phyloP scores from a whole-genome alignment of 2,888 invertebrate genomes.

The Volucella zonaria region DNA sequence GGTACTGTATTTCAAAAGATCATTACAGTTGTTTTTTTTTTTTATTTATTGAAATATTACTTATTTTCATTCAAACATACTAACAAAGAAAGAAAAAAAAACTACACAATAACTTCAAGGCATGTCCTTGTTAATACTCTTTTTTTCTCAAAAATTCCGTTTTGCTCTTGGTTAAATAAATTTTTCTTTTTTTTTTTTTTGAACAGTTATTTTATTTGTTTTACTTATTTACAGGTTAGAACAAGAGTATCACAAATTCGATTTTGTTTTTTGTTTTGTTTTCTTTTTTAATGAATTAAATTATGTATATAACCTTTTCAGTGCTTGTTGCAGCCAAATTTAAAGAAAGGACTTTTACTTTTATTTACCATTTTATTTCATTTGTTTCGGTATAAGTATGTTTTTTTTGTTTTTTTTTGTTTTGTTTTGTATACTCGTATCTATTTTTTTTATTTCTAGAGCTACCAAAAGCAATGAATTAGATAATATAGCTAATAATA shows the following conservation, averaged over 20 bases:
- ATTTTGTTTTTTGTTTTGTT: slow-evolving; percentile 16
- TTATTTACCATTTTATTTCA: neutral
- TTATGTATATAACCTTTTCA: slow-evolving; percentile 22
- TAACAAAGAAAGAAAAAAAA: slow-evolving; percentile 49
- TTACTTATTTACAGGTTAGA: slow-evolving; percentile 55
- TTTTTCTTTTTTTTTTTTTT: slow-evolving; percentile 20
- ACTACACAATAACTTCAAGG: slow-evolving; percentile 52
- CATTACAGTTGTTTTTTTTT: neutral
- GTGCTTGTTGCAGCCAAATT: slow-evolving; percentile 31
- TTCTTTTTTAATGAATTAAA: neutral
- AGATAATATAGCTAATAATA: slow-evolving; percentile 53
- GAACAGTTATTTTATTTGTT: slow-evolving; percentile 16
- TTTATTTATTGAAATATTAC: slow-evolving; percentile 52
- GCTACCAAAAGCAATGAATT: slow-evolving; percentile 63
- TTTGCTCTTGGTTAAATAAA: slow-evolving; percentile 29
- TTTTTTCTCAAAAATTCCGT: slow-evolving; percentile 30
- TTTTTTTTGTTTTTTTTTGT: neutral
- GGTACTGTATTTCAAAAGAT: no score
- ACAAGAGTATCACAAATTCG: slow-evolving; percentile 63
- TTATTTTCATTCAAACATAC: slow-evolving; percentile 41
- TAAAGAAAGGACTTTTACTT: slow-evolving; percentile 22
- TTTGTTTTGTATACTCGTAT: slow-evolving; percentile 17
- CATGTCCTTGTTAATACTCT: slow-evolving; percentile 42
- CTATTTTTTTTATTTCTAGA: slow-evolving; percentile 64
- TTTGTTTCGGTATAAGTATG: neutral